A percentile compares a stretch with the other conserved stretches of the same genome.
Conservation (phyloP, 2,888 invertebrate species). For the Cephus pygmeus region DNA sequence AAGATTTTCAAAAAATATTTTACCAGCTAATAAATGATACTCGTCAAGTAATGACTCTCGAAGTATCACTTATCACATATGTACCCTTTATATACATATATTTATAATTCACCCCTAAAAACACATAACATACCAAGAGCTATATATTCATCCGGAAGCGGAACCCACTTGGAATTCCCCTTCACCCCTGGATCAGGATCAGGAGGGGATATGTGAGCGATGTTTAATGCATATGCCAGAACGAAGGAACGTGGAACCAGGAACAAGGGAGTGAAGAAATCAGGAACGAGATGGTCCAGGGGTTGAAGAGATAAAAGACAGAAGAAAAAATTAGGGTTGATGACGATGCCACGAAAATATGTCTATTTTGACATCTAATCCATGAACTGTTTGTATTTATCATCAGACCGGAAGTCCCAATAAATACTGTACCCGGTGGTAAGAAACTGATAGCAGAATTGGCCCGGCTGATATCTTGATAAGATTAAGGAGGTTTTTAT, state of each 20-base stretch:
- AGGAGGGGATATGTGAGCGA: conserved; percentile 31
- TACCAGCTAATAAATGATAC: background rate
- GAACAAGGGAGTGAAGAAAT: background rate
- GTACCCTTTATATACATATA: background rate
- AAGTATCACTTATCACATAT: background rate
- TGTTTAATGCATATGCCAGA: conserved; percentile 42
- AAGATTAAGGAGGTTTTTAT: background rate
- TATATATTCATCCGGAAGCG: background rate
- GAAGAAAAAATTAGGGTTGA: background rate
- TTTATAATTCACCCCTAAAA: background rate
- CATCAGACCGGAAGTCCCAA: background rate
- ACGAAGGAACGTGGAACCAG: conserved; percentile 35
- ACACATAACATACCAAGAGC: background rate
- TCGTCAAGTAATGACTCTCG: background rate
- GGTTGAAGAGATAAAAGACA: background rate
- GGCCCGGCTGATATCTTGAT: background rate
- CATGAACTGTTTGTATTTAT: background rate
- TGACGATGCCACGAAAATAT: background rate
- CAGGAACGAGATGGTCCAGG: background rate
- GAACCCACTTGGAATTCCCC: background rate
- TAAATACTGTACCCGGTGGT: background rate
- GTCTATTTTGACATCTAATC: background rate
- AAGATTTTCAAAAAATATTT: background rate
- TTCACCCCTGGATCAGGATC: conserved; percentile 21
- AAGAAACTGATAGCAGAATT: background rate